Percentiles rank a stretch among this genome's conserved stretches.
Evolutionary conservation across 2,888 invertebrate species (phyloP).

Genomic region (Melanophora roralis): DNA sequence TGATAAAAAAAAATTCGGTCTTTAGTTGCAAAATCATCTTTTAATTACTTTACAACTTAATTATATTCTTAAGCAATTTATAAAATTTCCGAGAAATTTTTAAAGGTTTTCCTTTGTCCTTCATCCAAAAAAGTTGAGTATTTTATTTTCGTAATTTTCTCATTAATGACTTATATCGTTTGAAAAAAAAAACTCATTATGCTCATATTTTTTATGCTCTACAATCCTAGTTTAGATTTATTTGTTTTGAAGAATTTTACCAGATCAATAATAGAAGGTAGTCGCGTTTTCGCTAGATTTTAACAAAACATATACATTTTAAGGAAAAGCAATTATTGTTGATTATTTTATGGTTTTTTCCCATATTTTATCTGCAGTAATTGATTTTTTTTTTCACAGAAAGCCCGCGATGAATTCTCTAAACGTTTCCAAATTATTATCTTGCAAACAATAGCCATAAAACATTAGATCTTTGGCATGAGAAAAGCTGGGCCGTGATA

Average conservation of each 20-base stretch:
- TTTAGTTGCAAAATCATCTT: background rate
- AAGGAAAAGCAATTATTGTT: too few species aligned
- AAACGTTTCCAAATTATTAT: too few species aligned
- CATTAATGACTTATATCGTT: background rate
- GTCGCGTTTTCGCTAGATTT: conserved; percentile 15
- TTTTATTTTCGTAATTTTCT: background rate
- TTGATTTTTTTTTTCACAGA: too few species aligned
- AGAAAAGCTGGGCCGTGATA: too few species aligned
- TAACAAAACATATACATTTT: background rate
- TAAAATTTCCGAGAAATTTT: background rate
- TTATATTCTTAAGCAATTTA: too few species aligned
- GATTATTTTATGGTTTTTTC: background rate
- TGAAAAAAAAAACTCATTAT: background rate
- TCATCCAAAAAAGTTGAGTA: conserved; percentile 15
- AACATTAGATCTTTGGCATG: too few species aligned
- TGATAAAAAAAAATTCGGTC: conserved; percentile 21
- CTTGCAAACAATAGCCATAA: too few species aligned
- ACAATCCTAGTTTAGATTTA: conserved; percentile 37
- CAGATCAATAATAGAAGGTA: background rate
- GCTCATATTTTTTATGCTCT: conserved; percentile 31
- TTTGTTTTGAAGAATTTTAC: background rate
- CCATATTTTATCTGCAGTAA: background rate
- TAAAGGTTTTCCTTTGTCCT: background rate
- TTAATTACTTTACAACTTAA: conserved; percentile 29
- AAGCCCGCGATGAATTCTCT: too few species aligned